Evolutionary conservation across 1,140 invertebrate species (phyloP).

Genomic region (Bilobella aurantiaca): DNA sequence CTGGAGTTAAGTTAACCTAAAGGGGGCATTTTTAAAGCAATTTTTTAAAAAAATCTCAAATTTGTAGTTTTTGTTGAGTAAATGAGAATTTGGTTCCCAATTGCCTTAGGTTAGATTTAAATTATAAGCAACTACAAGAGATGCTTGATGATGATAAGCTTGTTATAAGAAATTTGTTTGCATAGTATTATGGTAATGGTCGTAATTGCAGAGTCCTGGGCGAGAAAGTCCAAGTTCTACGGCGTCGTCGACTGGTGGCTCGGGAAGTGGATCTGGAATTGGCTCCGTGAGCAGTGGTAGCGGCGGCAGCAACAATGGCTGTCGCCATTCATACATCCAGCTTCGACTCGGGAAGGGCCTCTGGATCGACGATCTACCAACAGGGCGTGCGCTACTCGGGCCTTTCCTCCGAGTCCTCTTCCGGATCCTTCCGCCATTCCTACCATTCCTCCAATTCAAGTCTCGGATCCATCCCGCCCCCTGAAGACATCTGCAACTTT

Average conservation of each 20-base stretch:
- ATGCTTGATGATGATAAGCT: too few relatives aligned
- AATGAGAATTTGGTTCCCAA: too few relatives aligned
- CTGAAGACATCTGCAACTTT: conserved; percentile 41
- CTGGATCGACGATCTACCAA: conserved; percentile 48
- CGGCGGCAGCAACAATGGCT: conserved; percentile 50
- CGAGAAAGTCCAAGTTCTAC: conserved; percentile 78
- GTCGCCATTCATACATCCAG: conserved; percentile 82
- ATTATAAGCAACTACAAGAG: too few relatives aligned
- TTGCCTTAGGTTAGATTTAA: too few relatives aligned
- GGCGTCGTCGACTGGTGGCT: conserved; percentile 50
- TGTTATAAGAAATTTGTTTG: too few relatives aligned
- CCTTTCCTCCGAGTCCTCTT: conserved; percentile 45
- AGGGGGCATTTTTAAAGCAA: too few relatives aligned
- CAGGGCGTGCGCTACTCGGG: conserved; percentile 41
- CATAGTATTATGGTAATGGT: too few relatives aligned
- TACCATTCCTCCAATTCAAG: conserved; percentile 49
- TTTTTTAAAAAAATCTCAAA: too few relatives aligned
- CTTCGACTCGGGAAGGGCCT: conserved; percentile 80
- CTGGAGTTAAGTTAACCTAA: too few relatives aligned
- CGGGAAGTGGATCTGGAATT: conserved; percentile 37
- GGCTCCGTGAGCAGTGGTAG: conserved; percentile 30
- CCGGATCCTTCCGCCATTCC: conserved; percentile 43
- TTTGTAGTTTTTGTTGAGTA: too few relatives aligned
- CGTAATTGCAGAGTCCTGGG: conserved; percentile 59
- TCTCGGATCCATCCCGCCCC: conserved; percentile 44